Evolutionary conservation across 2,797 vertebrate genomes (phyloP).

Genomic region (Hirundo rustica): DNA sequence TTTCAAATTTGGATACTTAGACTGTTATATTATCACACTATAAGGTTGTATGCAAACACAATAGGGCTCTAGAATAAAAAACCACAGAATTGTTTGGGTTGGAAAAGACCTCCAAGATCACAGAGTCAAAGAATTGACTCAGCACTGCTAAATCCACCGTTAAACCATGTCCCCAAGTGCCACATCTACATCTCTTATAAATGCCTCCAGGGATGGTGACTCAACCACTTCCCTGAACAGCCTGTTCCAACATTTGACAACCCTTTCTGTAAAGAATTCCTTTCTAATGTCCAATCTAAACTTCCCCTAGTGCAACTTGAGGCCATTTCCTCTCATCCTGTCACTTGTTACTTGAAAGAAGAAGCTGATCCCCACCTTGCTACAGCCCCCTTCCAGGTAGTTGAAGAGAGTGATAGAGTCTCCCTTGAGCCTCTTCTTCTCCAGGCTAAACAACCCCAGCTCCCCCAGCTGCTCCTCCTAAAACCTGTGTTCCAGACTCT

Average conservation of each 20-base stretch:
- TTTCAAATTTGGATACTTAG: background rate
- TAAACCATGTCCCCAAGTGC: background rate
- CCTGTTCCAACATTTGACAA: background rate
- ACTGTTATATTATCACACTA: background rate
- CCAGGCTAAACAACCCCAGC: background rate
- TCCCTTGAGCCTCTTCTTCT: background rate
- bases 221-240: background rate
- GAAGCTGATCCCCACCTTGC: background rate
- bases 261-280: background rate
- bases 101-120: background rate
- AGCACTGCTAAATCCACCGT: background rate
- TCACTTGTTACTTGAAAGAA: background rate
- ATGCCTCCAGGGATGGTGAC: background rate
- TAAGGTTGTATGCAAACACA: background rate
- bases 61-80: background rate
- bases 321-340: background rate
- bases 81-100: background rate
- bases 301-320: background rate
- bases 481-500: background rate
- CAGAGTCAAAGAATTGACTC: rapidly evolving
- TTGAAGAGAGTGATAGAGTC: background rate
- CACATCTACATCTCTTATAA: background rate
- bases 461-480: background rate
- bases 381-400: background rate
- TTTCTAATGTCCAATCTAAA: background rate